phyloP scores from a whole-genome alignment of 1,140 invertebrate species.

The Ridgeia piscesae region DNA sequence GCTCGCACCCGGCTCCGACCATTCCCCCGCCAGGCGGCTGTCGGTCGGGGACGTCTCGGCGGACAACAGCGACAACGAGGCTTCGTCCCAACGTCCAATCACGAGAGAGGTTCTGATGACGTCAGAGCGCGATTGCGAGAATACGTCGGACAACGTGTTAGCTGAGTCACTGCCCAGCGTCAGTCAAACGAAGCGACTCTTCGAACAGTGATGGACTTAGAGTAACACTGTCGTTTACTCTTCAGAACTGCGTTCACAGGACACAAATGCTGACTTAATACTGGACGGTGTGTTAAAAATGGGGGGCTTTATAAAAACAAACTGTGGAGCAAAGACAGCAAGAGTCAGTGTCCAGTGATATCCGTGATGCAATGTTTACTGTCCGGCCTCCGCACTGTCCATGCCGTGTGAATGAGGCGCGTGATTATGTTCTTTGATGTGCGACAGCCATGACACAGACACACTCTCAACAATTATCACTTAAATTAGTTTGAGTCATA shows the following conservation, averaged over 20 bases:
- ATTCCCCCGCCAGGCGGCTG: not conserved
- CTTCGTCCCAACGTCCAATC: not conserved
- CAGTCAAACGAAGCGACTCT: not conserved
- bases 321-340: not conserved
- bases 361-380: not conserved
- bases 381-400: not conserved
- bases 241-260: no score
- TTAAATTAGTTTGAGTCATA: not conserved
- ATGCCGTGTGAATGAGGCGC: not conserved
- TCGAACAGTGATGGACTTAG: not conserved
- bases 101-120: not conserved
- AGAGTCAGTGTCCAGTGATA: not conserved
- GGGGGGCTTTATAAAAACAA: not conserved
- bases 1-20: no score
- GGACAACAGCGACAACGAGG: not conserved
- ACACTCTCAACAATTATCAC: not conserved
- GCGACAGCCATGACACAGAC: not conserved
- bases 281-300: not conserved
- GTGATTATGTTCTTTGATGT: not conserved
- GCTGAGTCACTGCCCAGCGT: not conserved
- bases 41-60: not conserved
- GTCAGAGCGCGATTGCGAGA: not conserved
- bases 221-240: not conserved
- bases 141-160: not conserved
- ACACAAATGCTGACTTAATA: not conserved